Percentiles rank a stretch among this genome's conserved stretches.
phyloP scores from a whole-genome alignment of 2,888 invertebrate species.

The Argyresthia goedartella region DNA sequence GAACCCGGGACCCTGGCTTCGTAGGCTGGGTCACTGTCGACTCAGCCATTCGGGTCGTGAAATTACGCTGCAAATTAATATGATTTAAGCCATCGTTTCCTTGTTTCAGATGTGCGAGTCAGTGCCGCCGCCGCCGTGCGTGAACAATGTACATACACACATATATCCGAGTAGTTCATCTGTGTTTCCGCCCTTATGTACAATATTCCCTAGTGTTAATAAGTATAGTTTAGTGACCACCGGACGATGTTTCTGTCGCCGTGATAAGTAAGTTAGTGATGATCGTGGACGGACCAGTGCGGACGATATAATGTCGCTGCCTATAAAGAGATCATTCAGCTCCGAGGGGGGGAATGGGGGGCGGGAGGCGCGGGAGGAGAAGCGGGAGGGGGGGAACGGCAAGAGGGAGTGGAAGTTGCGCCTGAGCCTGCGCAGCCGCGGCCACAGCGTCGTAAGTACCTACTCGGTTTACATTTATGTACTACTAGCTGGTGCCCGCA shows the following conservation, averaged over 20 bases:
- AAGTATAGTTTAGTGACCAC: neutral
- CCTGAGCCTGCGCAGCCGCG: constrained; percentile 79
- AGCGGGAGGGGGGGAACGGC: constrained; percentile 34
- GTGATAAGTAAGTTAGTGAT: neutral
- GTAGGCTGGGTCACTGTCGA: too few species aligned
- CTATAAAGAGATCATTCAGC: constrained; percentile 76
- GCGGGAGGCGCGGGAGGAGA: too few species aligned
- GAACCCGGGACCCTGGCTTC: too few species aligned
- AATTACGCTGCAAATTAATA: too few species aligned
- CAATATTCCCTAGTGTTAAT: neutral
- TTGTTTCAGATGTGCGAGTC: neutral
- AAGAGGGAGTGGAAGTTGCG: constrained; percentile 80
- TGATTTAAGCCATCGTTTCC: neutral
- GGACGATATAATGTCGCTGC: constrained; percentile 38
- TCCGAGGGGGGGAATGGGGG: constrained; percentile 54
- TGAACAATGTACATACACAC: neutral
- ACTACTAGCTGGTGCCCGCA: too few species aligned
- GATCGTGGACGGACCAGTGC: constrained; percentile 3
- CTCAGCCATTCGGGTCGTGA: too few species aligned
- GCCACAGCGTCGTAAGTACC: constrained; percentile 67
- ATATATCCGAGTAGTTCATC: too few species aligned
- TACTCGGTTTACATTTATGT: too few species aligned
- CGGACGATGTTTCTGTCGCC: neutral
- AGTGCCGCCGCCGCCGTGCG: neutral
- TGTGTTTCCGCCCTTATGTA: too few species aligned